phyloP scores from a whole-genome alignment of 2,113 vertebrate genomes.

The Megalops atlanticus region DNA sequence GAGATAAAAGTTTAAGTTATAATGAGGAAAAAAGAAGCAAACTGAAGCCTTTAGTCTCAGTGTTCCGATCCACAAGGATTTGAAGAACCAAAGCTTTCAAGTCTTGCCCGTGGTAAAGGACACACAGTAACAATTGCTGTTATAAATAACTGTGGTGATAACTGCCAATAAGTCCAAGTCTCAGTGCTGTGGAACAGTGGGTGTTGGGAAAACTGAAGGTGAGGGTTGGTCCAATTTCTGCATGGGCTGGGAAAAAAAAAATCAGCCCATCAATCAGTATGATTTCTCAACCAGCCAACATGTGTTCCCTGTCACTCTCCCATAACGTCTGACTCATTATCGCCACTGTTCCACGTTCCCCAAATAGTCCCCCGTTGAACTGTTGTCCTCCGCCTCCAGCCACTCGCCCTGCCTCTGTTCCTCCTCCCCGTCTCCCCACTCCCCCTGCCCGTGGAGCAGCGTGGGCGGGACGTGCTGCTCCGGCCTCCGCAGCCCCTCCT shows the following conservation, averaged over 20 bases:
- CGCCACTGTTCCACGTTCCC: not conserved
- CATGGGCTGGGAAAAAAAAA: not conserved
- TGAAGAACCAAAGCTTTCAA: not conserved
- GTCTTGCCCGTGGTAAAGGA: not conserved
- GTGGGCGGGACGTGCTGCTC: not conserved
- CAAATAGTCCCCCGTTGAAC: not conserved
- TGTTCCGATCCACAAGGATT: too few relatives aligned
- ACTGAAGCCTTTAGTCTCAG: too few relatives aligned
- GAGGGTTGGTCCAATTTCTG: not conserved
- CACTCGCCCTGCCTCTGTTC: not conserved
- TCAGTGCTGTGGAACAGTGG: too few relatives aligned
- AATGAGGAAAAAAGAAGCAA: not conserved
- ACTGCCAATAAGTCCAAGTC: too few relatives aligned
- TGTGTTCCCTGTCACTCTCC: not conserved
- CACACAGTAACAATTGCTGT: not conserved
- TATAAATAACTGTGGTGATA: not conserved
- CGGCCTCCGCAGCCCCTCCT: constrained; percentile 11
- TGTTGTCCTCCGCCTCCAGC: not conserved
- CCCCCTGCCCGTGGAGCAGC: not conserved
- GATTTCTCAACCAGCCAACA: not conserved
- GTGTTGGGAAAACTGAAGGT: not conserved
- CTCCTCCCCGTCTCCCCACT: not conserved
- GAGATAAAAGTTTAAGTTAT: not conserved
- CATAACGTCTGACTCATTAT: not conserved
- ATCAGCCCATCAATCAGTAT: too few relatives aligned